Percentiles rank a stretch among this genome's conserved stretches.
These are phyloP conservation scores for Elmis aenea DNA, from an alignment of 2,888 invertebrate genomes.

Conservation along the genomic window DNA sequence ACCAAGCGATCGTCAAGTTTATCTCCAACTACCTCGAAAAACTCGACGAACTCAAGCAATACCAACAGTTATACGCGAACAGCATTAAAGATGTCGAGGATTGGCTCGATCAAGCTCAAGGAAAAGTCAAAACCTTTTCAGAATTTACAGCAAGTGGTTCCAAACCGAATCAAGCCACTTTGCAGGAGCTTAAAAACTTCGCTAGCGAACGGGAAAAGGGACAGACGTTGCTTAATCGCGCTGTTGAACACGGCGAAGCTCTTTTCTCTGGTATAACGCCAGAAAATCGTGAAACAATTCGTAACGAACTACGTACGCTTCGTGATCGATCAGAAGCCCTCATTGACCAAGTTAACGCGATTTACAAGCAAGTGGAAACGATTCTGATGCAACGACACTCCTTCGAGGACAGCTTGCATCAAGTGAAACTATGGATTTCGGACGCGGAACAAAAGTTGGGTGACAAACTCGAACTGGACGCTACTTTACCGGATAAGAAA, in stretches of 20 bases:
- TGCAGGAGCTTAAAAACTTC: constrained; percentile 71
- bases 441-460: constrained; percentile 73
- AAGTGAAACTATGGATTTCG: constrained; percentile 81
- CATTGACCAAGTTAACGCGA: constrained; percentile 76
- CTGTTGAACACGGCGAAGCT: constrained; percentile 82
- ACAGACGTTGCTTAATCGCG: constrained; percentile 69
- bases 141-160: constrained; percentile 66
- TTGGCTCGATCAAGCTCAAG: constrained; percentile 74
- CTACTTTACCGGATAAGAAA: constrained; percentile 85
- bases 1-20: constrained; percentile 69
- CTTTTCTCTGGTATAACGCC: constrained; percentile 80
- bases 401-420: constrained; percentile 86
- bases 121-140: constrained; percentile 67
- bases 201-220: constrained; percentile 73
- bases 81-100: constrained; percentile 65
- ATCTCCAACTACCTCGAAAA: constrained; percentile 66
- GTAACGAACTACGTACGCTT: constrained; percentile 74
- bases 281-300: constrained; percentile 79
- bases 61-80: constrained; percentile 63
- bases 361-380: constrained; percentile 83
- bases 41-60: constrained; percentile 64
- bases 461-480: constrained; percentile 65
- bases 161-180: constrained; percentile 70
- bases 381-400: constrained; percentile 86
- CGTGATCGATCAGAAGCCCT: constrained; percentile 80